Percentiles rank a stretch among this genome's conserved stretches.
phyloP scores from a whole-genome alignment of 2,888 invertebrate genomes.

The Diadromus collaris region DNA sequence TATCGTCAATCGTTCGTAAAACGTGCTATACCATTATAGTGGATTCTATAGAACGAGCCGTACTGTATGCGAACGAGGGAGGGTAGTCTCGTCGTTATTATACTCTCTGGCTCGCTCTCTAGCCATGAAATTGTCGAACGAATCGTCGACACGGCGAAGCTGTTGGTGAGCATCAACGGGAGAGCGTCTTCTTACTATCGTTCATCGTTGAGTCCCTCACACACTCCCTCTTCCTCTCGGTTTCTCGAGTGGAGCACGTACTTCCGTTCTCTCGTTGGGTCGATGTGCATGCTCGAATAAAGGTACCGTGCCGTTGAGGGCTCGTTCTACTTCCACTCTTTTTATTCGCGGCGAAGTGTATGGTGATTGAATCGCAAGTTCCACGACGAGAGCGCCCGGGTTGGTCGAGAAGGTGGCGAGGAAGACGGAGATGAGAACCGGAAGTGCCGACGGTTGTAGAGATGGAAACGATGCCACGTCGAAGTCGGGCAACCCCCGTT shows the following conservation, averaged over 20 bases:
- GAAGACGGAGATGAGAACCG: slow-evolving; percentile 40
- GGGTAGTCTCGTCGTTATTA: slow-evolving; percentile 34
- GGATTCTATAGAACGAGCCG: slow-evolving; percentile 14
- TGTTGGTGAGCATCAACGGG: neutral
- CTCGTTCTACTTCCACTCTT: slow-evolving; percentile 32
- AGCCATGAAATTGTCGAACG: slow-evolving; percentile 24
- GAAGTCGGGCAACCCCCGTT: slow-evolving; percentile 12
- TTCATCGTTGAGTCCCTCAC: slow-evolving; percentile 22
- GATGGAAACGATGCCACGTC: slow-evolving; percentile 51
- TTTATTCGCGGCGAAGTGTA: slow-evolving; percentile 41
- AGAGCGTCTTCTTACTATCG: slow-evolving; percentile 1
- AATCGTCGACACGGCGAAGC: slow-evolving; percentile 28
- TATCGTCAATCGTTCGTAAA: slow-evolving; percentile 19
- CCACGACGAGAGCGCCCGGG: neutral
- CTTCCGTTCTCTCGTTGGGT: slow-evolving; percentile 53
- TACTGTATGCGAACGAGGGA: slow-evolving; percentile 20
- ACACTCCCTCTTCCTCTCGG: neutral
- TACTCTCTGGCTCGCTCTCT: neutral
- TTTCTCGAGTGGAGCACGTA: slow-evolving; percentile 44
- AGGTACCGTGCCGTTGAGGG: slow-evolving; percentile 28
- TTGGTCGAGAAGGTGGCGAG: slow-evolving; percentile 13
- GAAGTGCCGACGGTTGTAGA: slow-evolving; percentile 43
- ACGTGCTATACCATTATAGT: slow-evolving; percentile 22
- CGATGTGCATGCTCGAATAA: slow-evolving; percentile 47
- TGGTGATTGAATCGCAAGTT: slow-evolving; percentile 53